Conservation (phyloP, 2,888 invertebrate genomes). For the Sarcophaga subvicina region DNA sequence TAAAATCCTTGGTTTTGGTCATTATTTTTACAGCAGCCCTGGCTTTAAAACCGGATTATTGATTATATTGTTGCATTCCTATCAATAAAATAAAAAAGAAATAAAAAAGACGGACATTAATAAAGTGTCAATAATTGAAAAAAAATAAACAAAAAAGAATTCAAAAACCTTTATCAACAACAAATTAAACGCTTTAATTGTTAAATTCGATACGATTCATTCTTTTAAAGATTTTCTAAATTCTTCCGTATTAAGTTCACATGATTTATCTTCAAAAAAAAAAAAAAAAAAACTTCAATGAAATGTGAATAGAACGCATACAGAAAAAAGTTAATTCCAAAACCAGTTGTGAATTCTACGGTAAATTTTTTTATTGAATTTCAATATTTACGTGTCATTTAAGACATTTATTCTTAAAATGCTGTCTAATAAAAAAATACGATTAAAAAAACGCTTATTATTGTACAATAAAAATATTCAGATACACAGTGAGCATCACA, state of each 20-base stretch:
- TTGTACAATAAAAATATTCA: not conserved
- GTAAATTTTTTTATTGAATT: constrained; percentile 19
- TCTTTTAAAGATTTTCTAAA: not conserved
- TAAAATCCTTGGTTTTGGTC: no score
- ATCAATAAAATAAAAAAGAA: no score
- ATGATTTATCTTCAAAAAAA: constrained; percentile 18
- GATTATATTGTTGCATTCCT: no score
- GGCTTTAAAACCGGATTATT: no score
- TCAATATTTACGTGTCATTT: constrained; percentile 11
- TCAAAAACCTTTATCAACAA: no score
- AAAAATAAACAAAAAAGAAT: not conserved
- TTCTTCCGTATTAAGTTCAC: constrained; percentile 32
- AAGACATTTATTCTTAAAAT: constrained; percentile 32
- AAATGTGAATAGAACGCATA: not conserved
- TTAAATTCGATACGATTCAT: no score
- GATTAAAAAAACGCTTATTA: not conserved
- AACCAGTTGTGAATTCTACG: constrained; percentile 8
- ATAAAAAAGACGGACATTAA: no score
- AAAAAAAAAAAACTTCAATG: not conserved
- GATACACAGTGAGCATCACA: no score
- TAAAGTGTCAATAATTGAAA: no score
- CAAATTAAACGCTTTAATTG: no score
- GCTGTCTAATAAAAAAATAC: constrained; percentile 13
- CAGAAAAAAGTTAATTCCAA: not conserved
- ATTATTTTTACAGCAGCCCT: no score